phyloP scores from a whole-genome alignment of 1,140 invertebrate genomes.

The Dufourea novaeangliae region DNA sequence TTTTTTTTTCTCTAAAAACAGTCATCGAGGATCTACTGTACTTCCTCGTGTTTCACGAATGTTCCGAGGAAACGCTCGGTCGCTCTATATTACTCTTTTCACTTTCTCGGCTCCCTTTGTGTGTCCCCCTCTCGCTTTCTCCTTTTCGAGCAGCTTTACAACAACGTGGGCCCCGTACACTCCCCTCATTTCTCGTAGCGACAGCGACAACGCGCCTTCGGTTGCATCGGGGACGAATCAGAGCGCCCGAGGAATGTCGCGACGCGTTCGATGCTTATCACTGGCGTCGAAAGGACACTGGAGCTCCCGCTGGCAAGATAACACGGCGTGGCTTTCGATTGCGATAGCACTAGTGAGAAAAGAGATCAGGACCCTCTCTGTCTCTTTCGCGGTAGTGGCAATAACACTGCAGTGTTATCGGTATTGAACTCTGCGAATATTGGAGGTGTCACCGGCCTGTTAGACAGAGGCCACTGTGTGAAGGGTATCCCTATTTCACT shows the following conservation, averaged over 20 bases:
- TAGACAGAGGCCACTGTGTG: too few species aligned
- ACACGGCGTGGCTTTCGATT: slow-evolving; percentile 7
- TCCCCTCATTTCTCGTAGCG: too few species aligned
- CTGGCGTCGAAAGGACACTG: slow-evolving; percentile 42
- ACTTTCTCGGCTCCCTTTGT: slow-evolving; percentile 20
- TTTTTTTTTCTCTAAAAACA: too few species aligned
- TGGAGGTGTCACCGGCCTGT: too few species aligned
- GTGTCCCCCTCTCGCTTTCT: slow-evolving; percentile 26
- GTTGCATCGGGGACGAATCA: too few species aligned
- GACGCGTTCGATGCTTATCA: slow-evolving; percentile 5
- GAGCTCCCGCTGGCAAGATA: slow-evolving; percentile 36
- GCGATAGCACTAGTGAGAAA: slow-evolving; percentile 52
- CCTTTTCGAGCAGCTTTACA: neutral
- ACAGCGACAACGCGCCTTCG: too few species aligned
- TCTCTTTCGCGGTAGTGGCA: slow-evolving; percentile 33
- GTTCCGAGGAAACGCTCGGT: slow-evolving; percentile 8
- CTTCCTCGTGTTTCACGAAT: too few species aligned
- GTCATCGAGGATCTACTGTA: too few species aligned
- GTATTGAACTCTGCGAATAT: too few species aligned
- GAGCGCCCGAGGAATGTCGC: neutral
- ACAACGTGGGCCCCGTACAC: too few species aligned
- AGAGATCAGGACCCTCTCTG: too few species aligned
- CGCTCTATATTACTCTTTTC: slow-evolving; percentile 18
- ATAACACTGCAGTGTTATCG: slow-evolving; percentile 56
- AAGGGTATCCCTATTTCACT: too few species aligned